Base-by-base conservation (phyloP, 2,888 invertebrate genomes). In the Stenoptilia bipunctidactyla region DNA sequence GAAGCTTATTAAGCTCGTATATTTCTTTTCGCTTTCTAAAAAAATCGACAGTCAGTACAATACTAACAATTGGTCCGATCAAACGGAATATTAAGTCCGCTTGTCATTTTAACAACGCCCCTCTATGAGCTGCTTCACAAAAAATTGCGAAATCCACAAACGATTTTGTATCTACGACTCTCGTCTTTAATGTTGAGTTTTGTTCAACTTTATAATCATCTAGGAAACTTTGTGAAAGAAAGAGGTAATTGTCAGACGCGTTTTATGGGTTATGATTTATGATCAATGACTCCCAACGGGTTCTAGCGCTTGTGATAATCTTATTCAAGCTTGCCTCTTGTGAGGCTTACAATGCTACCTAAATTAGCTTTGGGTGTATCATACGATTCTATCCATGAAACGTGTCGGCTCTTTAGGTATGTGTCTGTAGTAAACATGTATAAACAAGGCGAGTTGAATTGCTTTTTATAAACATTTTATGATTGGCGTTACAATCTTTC, bases 261-360 rank as follows among this genome's bases (percentile, higher is more conserved):
- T 80, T 79, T 82, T 82, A 82, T 79, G 80, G 75, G 75, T 71
- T 79, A 83, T 83, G 83, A 83, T 83, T 83, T 82, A 83, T 83
- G 83, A 82, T 66, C 73, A 65, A 70, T 76, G 82, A 79, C 80
- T 83, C 77, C 83, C 82, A 80, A 82, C 80, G 79, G 82, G 76
- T 71, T 80, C 66, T 71, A 59, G 63, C 20, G 20, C 59, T 61
- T 62, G 55, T 75, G 80, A 76, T 83, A 83, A 83, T 82, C 77
- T 80, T 69, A 80, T 77, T 82, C 76, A 79, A 63, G 62, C 67
- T 63, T 64, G 58, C 66, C 69, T 73, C 75, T 73, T 75, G 70
- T 75, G 71, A 64, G 67, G 62, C 67, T 66, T 66, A 83, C 83
- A 83, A 83, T 83, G 83, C 83, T 82, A 83, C 83, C 69, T 82